Evolutionary conservation across 2,113 vertebrate genomes (phyloP), one percentile per base, ranked within the genome.

Genomic region (Oophaga pumilio): DNA sequence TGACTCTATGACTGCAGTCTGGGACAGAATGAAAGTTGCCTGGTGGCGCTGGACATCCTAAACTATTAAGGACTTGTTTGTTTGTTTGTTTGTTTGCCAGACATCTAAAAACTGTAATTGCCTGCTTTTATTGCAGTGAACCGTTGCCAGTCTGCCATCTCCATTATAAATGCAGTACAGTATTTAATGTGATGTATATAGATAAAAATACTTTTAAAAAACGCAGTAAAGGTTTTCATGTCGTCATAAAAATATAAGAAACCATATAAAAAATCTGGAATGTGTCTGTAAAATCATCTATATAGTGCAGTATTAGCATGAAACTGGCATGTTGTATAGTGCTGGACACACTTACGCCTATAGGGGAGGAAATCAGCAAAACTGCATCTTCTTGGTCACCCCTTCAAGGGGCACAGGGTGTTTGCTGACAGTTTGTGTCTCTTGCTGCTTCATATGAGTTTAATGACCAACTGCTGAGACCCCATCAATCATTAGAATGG

Each of bases 41-140:
- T 98, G 97, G 96, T 99, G 97, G 98, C 95, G 97, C 88, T 99
- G 97, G 97, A 97, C 95, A 53, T 98, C 97, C 0, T 98, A 93
- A 93, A 88, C 17, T 60, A 14, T 57, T 4, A 69, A 56, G 64
- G 56, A 18, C 24, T 18, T 17, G 6, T 24, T 17, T 43, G 33
- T 33, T 18, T 17, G 6, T 24, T 17, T 43, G 33, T 33, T 18
- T 17, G 6, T 24, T 17, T 59, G 76, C 17, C 20, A 14, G n/a
- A 56, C 50, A 79, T 79, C 15, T 33, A 17, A 20, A 60, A 11
- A 22, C 57, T 79, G 53, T 78, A 26, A 15, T 10, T 15, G 6
- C 73, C 8, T 18, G n/a, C 50, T 13, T 57, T 78, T 26, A 53
- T 52, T 78, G 43, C 76, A 26, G 5, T 2, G 1, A 12, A 15